Conservation (phyloP, 2,888 invertebrate species). For the Andricus curvator region DNA sequence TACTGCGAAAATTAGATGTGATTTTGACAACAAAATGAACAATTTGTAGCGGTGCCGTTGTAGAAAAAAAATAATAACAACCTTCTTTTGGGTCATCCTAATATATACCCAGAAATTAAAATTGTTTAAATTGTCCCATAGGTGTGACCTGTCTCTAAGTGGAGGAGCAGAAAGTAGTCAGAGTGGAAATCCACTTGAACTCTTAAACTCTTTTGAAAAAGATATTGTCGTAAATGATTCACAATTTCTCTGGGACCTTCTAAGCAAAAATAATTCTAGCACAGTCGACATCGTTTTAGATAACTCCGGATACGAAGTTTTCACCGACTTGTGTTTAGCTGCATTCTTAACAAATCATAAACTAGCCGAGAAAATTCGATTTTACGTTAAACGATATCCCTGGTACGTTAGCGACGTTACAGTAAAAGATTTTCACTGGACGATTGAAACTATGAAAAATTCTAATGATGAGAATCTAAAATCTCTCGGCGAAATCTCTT, state of each 20-base stretch:
- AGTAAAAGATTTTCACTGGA: slow-evolving; percentile 86
- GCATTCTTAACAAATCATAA: slow-evolving; percentile 85
- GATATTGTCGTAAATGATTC: slow-evolving; percentile 84
- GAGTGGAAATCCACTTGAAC: slow-evolving; percentile 80
- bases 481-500: slow-evolving; percentile 82
- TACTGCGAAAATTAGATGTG: too few relatives aligned
- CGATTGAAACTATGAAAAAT: slow-evolving; percentile 79
- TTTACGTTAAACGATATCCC: slow-evolving; percentile 93
- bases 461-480: slow-evolving; percentile 68
- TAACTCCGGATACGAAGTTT: slow-evolving; percentile 96
- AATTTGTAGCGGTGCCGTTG: too few relatives aligned
- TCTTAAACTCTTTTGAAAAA: slow-evolving; percentile 80
- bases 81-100: too few relatives aligned
- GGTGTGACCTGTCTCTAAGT: slow-evolving; percentile 94
- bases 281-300: slow-evolving; percentile 88
- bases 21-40: too few relatives aligned
- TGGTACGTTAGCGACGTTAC: slow-evolving; percentile 98
- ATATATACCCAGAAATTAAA: background rate
- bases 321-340: slow-evolving; percentile 92
- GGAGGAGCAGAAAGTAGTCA: slow-evolving; percentile 84
- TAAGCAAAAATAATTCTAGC: slow-evolving; percentile 74
- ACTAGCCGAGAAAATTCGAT: slow-evolving; percentile 84
- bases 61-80: too few relatives aligned
- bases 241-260: slow-evolving; percentile 80
- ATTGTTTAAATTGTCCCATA: slow-evolving; percentile 43